A percentile compares a stretch with the other conserved stretches of the same genome.
Conservation (phyloP, 2,797 vertebrate genomes). For the Amniataba percoides region DNA sequence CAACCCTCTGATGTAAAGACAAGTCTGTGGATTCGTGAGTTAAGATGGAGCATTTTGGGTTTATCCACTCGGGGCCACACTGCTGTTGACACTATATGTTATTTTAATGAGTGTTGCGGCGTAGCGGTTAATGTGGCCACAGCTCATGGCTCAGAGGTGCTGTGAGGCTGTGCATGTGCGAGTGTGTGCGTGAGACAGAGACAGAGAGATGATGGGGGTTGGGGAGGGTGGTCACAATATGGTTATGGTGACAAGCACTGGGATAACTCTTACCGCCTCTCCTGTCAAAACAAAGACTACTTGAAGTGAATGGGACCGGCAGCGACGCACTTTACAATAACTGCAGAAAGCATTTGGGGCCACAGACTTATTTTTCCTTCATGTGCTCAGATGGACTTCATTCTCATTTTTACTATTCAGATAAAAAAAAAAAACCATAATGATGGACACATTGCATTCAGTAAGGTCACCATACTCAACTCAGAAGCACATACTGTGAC, state of each 20-base stretch:
- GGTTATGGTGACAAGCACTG: conserved; percentile 67
- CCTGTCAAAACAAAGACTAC: conserved; percentile 78
- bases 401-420: conserved; percentile 53
- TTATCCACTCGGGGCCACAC: conserved; percentile 74
- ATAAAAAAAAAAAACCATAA: conserved; percentile 11
- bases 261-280: conserved; percentile 65
- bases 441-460: conserved; percentile 74
- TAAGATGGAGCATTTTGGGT: conserved; percentile 62
- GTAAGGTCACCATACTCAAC: conserved; percentile 60
- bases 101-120: conserved; percentile 83
- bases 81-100: conserved; percentile 83
- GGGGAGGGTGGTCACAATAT: conserved; percentile 64
- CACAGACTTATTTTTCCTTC: conserved; percentile 33
- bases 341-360: conserved; percentile 29
- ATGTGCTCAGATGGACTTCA: conserved; percentile 41
- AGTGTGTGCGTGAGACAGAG: conserved; percentile 31
- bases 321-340: conserved; percentile 26
- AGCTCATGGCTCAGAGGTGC: conserved; percentile 66
- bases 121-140: conserved; percentile 78
- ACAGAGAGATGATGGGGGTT: conserved; percentile 39
- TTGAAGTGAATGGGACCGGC: conserved; percentile 62
- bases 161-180: conserved; percentile 38
- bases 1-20: conserved; percentile 34
- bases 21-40: conserved; percentile 59
- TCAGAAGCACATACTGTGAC: conserved; percentile 75